Conservation (phyloP, 1,140 invertebrate species). For the Trichonephila clavata region DNA sequence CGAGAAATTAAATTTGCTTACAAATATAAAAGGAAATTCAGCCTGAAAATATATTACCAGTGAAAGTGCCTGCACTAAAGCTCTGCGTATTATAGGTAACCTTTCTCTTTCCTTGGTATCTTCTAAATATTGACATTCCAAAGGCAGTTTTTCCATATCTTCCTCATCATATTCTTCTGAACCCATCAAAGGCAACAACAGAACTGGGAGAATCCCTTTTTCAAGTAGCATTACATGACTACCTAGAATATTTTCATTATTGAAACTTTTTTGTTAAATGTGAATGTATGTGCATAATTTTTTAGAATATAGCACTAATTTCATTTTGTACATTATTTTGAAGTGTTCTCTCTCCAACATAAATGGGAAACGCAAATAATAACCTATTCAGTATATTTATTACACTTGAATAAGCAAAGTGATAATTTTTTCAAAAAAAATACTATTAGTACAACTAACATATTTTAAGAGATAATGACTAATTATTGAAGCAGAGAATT, state of each 20-base stretch:
- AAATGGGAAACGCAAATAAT: neutral
- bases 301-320: too few relatives aligned
- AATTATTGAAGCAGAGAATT: neutral
- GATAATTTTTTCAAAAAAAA: too few relatives aligned
- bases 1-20: too few relatives aligned
- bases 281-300: too few relatives aligned
- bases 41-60: constrained; percentile 25
- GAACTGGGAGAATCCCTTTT: constrained; percentile 88
- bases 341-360: neutral
- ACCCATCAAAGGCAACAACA: constrained; percentile 92
- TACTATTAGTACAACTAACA: neutral
- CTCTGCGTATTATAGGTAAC: constrained; percentile 88
- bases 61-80: constrained; percentile 82
- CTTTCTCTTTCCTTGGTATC: constrained; percentile 89
- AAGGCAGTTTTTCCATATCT: constrained; percentile 91
- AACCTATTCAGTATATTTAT: neutral
- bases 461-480: neutral
- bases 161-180: constrained; percentile 89
- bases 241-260: constrained; percentile 80
- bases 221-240: constrained; percentile 89
- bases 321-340: neutral
- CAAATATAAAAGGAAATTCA: too few relatives aligned
- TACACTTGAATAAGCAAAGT: neutral
- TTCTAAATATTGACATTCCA: constrained; percentile 89
- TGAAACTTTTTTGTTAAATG: too few relatives aligned